Conservation (phyloP, 2,113 vertebrate genomes). For the Genyomyrus donnyi region DNA sequence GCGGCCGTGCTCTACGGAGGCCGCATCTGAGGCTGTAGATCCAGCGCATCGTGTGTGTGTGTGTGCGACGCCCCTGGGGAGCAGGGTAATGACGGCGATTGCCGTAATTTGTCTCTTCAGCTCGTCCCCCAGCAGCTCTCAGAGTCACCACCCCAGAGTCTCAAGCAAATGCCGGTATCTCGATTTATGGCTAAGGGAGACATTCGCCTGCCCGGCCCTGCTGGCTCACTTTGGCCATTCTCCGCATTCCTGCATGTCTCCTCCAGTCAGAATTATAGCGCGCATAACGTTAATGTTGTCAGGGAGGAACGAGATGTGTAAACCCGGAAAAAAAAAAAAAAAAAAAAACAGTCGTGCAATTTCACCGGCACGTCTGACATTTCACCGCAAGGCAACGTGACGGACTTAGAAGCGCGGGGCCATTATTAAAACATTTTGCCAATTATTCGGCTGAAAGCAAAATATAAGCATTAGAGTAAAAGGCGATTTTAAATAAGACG, state of each 20-base stretch:
- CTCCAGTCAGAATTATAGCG: neutral
- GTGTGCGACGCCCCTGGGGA: conserved; percentile 7
- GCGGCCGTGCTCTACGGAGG: neutral
- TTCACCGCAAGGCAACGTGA: neutral
- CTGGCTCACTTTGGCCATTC: neutral
- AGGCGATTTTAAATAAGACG: neutral
- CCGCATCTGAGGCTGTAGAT: neutral
- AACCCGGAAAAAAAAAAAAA: neutral
- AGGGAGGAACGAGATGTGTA: neutral
- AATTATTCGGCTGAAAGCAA: neutral
- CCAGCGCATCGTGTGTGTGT: conserved; percentile 16
- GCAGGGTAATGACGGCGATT: conserved; percentile 6
- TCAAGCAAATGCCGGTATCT: neutral
- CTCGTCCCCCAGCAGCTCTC: conserved; percentile 8
- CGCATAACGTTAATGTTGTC: neutral
- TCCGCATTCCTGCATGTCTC: neutral
- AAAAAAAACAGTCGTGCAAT: neutral
- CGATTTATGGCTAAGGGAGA: neutral
- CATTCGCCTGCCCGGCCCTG: neutral
- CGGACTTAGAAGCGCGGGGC: neutral
- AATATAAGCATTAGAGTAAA: neutral
- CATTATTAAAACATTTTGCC: conserved; percentile 5
- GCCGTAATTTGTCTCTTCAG: conserved; percentile 14
- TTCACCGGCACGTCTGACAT: neutral
- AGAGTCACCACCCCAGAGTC: neutral